Percentiles rank a stretch among this genome's conserved stretches.
Conservation (phyloP, 1,140 invertebrate genomes). For the Leguminivora glycinivorella region DNA sequence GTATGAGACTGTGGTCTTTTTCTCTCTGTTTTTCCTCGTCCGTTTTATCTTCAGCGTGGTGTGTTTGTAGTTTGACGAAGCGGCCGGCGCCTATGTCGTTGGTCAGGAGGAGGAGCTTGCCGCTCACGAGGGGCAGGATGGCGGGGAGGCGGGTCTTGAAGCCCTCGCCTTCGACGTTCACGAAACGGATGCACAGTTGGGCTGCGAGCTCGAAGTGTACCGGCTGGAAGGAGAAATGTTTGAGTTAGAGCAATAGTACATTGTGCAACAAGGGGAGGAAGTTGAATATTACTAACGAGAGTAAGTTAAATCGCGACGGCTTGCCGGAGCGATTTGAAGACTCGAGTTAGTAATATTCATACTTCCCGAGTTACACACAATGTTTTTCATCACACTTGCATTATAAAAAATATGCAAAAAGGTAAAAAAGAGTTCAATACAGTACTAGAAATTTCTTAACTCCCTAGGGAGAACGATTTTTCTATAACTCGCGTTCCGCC, state of each 20-base stretch:
- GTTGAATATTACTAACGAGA: no score
- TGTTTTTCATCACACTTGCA: no score
- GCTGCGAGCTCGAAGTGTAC: constrained; percentile 81
- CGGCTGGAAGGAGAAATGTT: constrained; percentile 60
- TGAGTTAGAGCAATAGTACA: constrained; percentile 20
- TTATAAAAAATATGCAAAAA: no score
- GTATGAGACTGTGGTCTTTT: constrained; percentile 79
- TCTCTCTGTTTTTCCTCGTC: constrained; percentile 75
- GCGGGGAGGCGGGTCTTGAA: constrained; percentile 82
- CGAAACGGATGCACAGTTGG: constrained; percentile 84
- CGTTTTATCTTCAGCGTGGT: constrained; percentile 53
- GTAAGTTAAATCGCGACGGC: no score
- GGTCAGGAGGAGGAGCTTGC: constrained; percentile 61
- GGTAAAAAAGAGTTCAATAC: no score
- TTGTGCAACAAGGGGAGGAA: no score
- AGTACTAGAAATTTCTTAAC: no score
- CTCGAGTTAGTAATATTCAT: no score
- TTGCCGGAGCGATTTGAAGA: no score
- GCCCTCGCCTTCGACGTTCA: constrained; percentile 83
- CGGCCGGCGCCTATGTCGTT: constrained; percentile 71
- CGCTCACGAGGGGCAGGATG: constrained; percentile 80
- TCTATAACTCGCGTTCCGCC: no score
- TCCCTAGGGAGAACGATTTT: no score
- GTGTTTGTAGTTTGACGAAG: constrained; percentile 66
- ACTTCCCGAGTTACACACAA: no score